Evolutionary conservation across 2,888 invertebrate genomes (phyloP), one percentile per base, ranked within the genome.

Genomic region (Pammene fasciana): DNA sequence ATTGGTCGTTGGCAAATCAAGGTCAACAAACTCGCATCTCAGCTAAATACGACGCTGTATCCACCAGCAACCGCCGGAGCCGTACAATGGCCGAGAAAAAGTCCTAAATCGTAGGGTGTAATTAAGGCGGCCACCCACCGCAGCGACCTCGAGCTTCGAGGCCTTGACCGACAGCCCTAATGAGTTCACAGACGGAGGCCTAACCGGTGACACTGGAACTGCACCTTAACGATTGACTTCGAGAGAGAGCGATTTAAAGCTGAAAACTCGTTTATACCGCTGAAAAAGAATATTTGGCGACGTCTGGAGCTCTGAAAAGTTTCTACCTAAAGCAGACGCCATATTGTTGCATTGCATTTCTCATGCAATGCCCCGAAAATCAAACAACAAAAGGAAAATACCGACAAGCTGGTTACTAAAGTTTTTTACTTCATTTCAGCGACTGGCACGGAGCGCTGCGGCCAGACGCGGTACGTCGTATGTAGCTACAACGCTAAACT

Each of bases 141-240:
- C 83, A 81, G 81, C 90, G 91, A 88, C 91, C 90, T 84, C 87
- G 86, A 88, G 90, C 90, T 90, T 83, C 86, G 86, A 88, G 90
- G 88, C 92, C 92, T 92, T 92, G 92, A 92, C 92, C 92, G 92
- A 90, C 86, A 88, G 82, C 86, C 87, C 86, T 92, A 92, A 91
- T 91, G 92, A 90, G 90, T 89, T 87, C 90, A 87, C 82, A 78
- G 84, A 81, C 79, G 82, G 77, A 78, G 77, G 78, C 77, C 79
- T 76, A 79, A 64, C 66, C 61, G 46, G 46, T 70, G 65, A 65
- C 61, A 64, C 60, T 45, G 43, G 18, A 45, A 55, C 52, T 61
- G 57, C 67, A 62, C 64, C 61, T 64, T 56, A 67, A 55, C 54
- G 54, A 57, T 52, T n/a, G 61, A 66, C 65, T 38, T 65, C 41